phyloP scores from a whole-genome alignment of 1,140 invertebrate genomes.

The Cryptotermes secundus region DNA sequence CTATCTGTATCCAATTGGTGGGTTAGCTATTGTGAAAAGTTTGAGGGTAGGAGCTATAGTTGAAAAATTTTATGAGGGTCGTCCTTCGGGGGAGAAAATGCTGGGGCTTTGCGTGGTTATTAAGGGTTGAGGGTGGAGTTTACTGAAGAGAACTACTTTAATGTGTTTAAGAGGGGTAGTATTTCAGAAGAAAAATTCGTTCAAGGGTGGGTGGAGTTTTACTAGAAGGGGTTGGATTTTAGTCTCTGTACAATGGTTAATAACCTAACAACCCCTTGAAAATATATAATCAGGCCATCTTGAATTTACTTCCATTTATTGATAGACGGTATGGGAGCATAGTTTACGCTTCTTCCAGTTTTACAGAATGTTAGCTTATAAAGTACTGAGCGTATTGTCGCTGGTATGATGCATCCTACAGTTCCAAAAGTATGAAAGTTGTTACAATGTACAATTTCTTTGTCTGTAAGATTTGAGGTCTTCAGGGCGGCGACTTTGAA shows the following conservation, averaged over 20 bases:
- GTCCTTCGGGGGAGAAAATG: not conserved
- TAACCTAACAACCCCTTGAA: not conserved
- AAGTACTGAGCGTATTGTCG: too few species aligned
- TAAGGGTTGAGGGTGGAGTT: constrained; percentile 17
- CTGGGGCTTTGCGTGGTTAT: not conserved
- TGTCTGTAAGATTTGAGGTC: too few species aligned
- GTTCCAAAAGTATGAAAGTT: too few species aligned
- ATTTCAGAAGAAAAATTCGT: not conserved
- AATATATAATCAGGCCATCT: constrained; percentile 16
- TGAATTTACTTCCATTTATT: not conserved
- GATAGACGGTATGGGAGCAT: too few species aligned
- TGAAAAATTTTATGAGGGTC: not conserved
- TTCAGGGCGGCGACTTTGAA: too few species aligned
- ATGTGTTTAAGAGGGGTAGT: not conserved
- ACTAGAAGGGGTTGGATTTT: not conserved
- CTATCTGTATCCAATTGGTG: not conserved
- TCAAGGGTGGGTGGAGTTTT: not conserved
- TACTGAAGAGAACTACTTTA: constrained; percentile 1
- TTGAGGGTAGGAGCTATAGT: not conserved
- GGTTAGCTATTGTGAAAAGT: not conserved
- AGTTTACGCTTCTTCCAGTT: too few species aligned
- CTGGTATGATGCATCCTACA: too few species aligned
- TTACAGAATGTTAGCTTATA: too few species aligned
- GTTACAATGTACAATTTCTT: too few species aligned
- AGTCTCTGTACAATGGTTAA: not conserved